Base-by-base conservation (phyloP, 2,113 vertebrate genomes). In the Andinoacara biseriatus region DNA sequence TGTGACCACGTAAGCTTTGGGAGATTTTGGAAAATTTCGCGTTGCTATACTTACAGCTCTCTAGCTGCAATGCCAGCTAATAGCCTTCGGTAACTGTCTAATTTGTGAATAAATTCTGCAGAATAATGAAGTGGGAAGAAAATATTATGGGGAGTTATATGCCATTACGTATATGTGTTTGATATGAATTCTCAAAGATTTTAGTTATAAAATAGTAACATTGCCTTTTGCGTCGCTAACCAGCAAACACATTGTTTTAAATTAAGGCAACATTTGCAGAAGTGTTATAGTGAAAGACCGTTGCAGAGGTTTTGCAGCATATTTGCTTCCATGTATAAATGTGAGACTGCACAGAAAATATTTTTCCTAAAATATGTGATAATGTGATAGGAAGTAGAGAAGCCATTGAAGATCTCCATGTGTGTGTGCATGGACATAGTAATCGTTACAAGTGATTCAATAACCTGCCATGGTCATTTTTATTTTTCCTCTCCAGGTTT, bases 401-500 rank as follows among this genome's bases (percentile, higher is more conserved):
- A 33, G 10, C 31, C 26, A 31, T 2, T 72, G 26, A 9, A n/a
- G 46, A 31, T 0, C 46, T 72, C 15, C 10, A 72, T 8, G 20
- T 52, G 65, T 29, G 1, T 72, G 24, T 52, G 26, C 43, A 72
- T 52, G 5, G 7, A 3, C 3, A 72, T 22, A 29, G 49, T 35
- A 31, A 56, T 33, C 26, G 14, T 38, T 13, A 13, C 46, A 38
- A 20, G 31, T 65, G 49, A 46, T 2, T 62, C 0, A 10, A 46
- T 29, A 31, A 24, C 59, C 3, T 58, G 0, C 33, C 10, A 26
- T 31, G 10, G 35, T 46, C 1, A 0, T 67, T 11, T 63, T 31
- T 57, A 2, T 74, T 52, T 80, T 74, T 22, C 22, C 10, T 76
- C 3, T n/a, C 31, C 85, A 97, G 97, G 97, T 90, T 97, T 97